Evolutionary conservation across 2,113 vertebrate species (phyloP), one percentile per base, ranked within the genome.

Genomic region (Synchiropus splendidus): DNA sequence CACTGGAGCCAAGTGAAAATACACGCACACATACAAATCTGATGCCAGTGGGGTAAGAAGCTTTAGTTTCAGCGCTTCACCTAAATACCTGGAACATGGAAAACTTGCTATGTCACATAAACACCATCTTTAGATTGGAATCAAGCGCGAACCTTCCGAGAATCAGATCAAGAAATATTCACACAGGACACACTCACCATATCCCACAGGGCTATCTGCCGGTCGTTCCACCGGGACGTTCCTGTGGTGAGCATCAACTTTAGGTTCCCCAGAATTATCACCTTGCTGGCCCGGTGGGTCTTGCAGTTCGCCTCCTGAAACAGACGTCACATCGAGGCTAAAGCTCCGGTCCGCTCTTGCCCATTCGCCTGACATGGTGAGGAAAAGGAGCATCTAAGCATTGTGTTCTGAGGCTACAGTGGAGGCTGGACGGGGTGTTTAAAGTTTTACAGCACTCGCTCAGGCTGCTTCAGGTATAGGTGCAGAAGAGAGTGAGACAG

Each of bases 211-310:
- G 76, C 86, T 33, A 93, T 79, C 75, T 97, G 92, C 46, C 92
- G 86, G 12, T 90, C 87, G 48, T 97, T 97, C 88, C 89, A 95
- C 10, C 72, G 69, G 5, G 92, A 97, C 0, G 71, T 90, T 33
- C 92, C 92, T 0, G 90, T 85, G 21, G 91, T 90, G 39, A 92
- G 49, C 15, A 97, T 77, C 74, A 86, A 90, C 51, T 85, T 86
- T 80, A 89, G 16, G 54, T 89, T 89, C 51, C 91, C 90, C 53
- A 97, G 82, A 63, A 94, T 84, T 64, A 93, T 60, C 48, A 92
- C 90, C 63, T 97, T 95, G 62, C 54, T 88, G 75, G 77, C 84
- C 76, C 58, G 88, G 67, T 94, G 91, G 13, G 74, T 77, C 61
- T 88, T 93, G 66, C 70, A 77, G 76, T 17, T 88, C 54, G 79